Base-by-base conservation (phyloP, 2,888 invertebrate species). In the Geophilus truncorum region DNA sequence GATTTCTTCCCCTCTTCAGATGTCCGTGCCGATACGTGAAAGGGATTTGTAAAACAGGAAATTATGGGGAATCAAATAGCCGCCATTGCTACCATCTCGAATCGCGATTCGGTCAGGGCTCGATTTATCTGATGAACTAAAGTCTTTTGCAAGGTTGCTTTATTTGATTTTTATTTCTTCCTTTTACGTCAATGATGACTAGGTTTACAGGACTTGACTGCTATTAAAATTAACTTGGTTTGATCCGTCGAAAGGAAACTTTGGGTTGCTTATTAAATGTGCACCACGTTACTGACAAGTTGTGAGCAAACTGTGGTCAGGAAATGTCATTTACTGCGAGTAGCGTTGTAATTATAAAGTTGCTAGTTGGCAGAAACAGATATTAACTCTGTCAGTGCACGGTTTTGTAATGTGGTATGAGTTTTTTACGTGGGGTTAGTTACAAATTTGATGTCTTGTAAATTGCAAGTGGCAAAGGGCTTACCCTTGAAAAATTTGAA, bases 11-110 rank as follows among this genome's bases (percentile, higher is more conserved):
- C 45, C 45, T 70, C 70, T 70, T 28, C 10, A 70, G 70, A 70
- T 70, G 70, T 70, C 28, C 70, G n/a, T 70, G 70, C 70, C 28
- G 70, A 70, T 70, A 70, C 28, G 70, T 70, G 70, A 28, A 70
- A 28, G 70, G 70, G 70, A 23, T 70, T 70, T n/a, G 70, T 70
- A 70, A 70, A 70, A 28, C 70, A 70, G 70, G 70, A 70, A 70
- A 70, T 70, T 23, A 70, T 10, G 12, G 70, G 25, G 70, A 70
- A 70, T 70, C 70, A 70, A 70, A 28, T 10, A 23, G 70, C 28
- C 70, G 70, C 10, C 6, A 62, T 21, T 62, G 57, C n/a, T 21
- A 62, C n/a, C 57, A 62, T 62, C 18, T 62, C 23, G 21, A 62
- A 70, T 25, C 5, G 28, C 25, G 70, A 23, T 28, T 23, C 28